Base-by-base conservation (phyloP, 2,797 vertebrate species). In the Balearica regulorum region DNA sequence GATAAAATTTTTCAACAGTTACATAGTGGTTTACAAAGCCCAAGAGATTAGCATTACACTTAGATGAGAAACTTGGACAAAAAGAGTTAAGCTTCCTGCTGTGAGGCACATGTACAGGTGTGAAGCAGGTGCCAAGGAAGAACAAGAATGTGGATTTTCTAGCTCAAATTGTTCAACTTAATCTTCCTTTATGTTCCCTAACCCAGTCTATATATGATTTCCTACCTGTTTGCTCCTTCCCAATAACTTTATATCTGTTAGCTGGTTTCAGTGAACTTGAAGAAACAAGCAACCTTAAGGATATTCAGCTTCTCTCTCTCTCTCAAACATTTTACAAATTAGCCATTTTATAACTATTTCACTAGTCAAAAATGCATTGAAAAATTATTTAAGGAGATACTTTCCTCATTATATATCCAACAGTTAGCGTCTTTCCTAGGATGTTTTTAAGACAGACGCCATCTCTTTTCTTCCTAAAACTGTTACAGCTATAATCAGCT, bases 101-200 rank as follows among this genome's bases (percentile, higher is more conserved):
- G 12, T 0, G 1, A 79, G 68, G 33, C 22, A 44, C 16, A 31
- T 0, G 2, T 28, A 57, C 12, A 51, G 22, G 29, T 29, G 13
- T 66, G 46, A 69, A 92, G 31, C 4, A 41, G 20, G 4, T 48
- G 15, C 28, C 14, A 24, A 83, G 18, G 33, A 79, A 44, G 19
- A 70, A 48, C 78, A 83, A 39, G 19, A 43, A 35, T 17, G 21
- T 51, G 12, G 5, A 65, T 92, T 84, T 80, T 70, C 8, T 66
- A 77, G 24, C 25, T 79, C 39, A 87, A n/a, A 48, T 48, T 43
- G 5, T 39, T 89, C 21, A 89, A 15, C 5, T 68, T 39, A 6
- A 33, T 53, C 58, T 62, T 54, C 9, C 14, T 41, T 89, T 89
- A 72, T 61, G 5, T 58, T 70, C 26, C 17, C 16, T 79, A 79